Conservation (phyloP, 1,140 invertebrate genomes). For the Harlomillsia oculata region DNA sequence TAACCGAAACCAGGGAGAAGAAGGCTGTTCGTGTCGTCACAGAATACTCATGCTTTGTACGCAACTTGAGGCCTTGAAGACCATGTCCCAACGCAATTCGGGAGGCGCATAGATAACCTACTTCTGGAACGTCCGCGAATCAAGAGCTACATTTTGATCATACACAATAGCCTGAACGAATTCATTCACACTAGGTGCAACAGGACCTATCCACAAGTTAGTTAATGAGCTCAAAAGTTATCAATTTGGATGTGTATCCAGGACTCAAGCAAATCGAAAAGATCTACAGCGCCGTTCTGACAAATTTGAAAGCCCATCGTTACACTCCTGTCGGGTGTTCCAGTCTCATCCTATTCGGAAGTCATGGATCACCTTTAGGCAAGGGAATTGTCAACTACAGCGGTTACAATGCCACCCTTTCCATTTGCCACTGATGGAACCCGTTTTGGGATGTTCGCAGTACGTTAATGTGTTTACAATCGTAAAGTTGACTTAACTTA, state of each 20-base stretch:
- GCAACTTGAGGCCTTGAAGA: background rate
- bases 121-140: background rate
- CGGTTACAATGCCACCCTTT: slow-evolving; percentile 6
- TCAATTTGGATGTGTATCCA: background rate
- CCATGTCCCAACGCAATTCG: background rate
- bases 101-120: background rate
- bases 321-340: slow-evolving; percentile 5
- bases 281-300: background rate
- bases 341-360: slow-evolving; percentile 3
- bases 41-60: background rate
- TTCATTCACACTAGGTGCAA: background rate
- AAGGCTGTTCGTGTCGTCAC: background rate
- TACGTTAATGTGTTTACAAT: slow-evolving; percentile 2
- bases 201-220: background rate
- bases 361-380: background rate
- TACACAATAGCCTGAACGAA: background rate
- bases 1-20: background rate
- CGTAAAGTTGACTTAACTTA: too few species aligned
- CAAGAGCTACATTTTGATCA: too few species aligned
- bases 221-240: background rate
- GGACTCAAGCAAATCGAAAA: background rate
- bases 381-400: slow-evolving; percentile 6
- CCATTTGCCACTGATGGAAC: slow-evolving; percentile 8
- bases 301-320: background rate
- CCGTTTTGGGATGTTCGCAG: slow-evolving; percentile 9